Evolutionary conservation across 1,140 invertebrate species (phyloP), one percentile per base, ranked within the genome.

Genomic region (Drosophila insularis): DNA sequence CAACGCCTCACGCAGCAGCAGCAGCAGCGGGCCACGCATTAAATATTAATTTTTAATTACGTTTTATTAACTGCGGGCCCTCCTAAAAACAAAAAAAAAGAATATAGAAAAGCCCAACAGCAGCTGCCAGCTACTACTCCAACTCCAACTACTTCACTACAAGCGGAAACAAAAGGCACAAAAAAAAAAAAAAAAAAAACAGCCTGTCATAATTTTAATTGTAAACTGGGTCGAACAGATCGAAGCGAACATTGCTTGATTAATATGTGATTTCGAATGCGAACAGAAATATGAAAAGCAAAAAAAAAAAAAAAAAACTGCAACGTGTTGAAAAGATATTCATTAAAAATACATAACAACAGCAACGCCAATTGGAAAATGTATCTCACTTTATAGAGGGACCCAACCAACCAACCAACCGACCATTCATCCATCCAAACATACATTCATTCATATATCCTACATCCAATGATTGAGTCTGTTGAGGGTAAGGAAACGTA

Each of bases 11-110:
- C 32, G 31, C 55, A 43, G 79, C 66, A 39, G 43, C 19, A 19
- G 17, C 19, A 13, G 60, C 60, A 37, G 23, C 21, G n/a, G 61
- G 39, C 58, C 37, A 37, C 31, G 63, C 54, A 82, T 82, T 73
- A 89, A 89, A 82, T 87, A 82, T 82, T 77, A 80, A 89, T 71
- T 87, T 85, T 87, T 87, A 89, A 87, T 87, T 82, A 82, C 62
- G 59, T 68, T 71, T 71, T 46, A 68, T 68, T 68, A 50, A 67
- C 53, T 58, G 70, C 46, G 69, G 59, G 69, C 53, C 60, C 43
- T 31, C 27, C 32, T 32, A 13, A 39, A 63, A 43, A n/a, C n/a
- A n/a, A 46, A 43, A 43, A 23, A 17, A 0, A 13, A 53, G 4
- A 63, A 11, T 50, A 23, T 63, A 32, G 56, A 21, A 21, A 37